Evolutionary conservation across 2,113 vertebrate genomes (phyloP).

Genomic region (Rhynchomys soricoides): DNA sequence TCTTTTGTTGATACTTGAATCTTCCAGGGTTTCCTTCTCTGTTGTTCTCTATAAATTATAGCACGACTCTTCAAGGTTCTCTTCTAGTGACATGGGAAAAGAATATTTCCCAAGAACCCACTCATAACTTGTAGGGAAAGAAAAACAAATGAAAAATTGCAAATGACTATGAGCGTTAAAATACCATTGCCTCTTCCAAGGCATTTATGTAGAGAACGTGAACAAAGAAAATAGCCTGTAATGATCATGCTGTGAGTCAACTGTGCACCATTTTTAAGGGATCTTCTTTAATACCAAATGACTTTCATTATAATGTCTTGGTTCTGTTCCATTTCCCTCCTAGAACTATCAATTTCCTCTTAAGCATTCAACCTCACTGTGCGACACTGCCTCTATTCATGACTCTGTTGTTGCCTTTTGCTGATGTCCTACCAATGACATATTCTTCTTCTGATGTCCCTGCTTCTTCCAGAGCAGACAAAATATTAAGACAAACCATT

Average conservation of each 20-base stretch:
- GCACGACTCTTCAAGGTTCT: not conserved
- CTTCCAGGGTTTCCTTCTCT: not conserved
- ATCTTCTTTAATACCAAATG: slow-evolving; percentile 48
- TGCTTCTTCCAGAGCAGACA: slow-evolving; percentile 27
- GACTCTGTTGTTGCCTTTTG: slow-evolving; percentile 50
- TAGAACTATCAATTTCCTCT: slow-evolving; percentile 46
- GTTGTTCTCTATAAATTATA: not conserved
- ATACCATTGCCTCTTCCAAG: slow-evolving; percentile 43
- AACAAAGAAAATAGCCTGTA: slow-evolving; percentile 54
- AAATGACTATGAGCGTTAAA: slow-evolving; percentile 37
- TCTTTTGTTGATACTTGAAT: not conserved
- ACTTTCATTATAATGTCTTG: slow-evolving; percentile 60
- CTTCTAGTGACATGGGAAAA: slow-evolving; percentile 46
- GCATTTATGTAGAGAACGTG: not conserved
- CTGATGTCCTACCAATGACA: slow-evolving; percentile 8
- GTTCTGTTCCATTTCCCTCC: slow-evolving; percentile 59
- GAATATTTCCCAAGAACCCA: slow-evolving; percentile 40
- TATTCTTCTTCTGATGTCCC: not conserved
- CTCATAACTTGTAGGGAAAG: not conserved
- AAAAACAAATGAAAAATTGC: not conserved
- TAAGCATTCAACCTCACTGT: not conserved
- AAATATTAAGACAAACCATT: not conserved
- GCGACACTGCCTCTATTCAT: slow-evolving; percentile 29
- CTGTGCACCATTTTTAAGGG: not conserved
- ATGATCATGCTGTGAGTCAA: slow-evolving; percentile 8